Evolutionary conservation across 2,888 invertebrate species (phyloP).

Genomic region (Stramonita haemastoma): DNA sequence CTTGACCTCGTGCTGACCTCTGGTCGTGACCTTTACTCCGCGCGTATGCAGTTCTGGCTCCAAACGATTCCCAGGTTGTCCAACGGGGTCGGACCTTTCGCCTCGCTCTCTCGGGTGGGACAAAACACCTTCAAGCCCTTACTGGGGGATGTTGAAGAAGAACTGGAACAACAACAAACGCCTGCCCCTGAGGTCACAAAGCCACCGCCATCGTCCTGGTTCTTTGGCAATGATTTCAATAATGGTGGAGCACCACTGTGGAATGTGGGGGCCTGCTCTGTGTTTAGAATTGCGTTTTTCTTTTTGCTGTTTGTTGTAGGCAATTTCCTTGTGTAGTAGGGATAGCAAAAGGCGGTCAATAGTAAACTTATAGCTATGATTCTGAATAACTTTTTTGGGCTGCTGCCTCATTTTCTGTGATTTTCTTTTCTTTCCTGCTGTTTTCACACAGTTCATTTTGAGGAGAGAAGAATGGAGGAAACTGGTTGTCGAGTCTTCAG

Average conservation of each 20-base stretch:
- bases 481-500: too few species aligned
- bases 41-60: constrained; percentile 36
- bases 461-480: too few species aligned
- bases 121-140: background rate
- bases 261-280: background rate
- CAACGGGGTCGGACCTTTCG: background rate
- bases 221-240: background rate
- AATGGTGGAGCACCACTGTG: background rate
- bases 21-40: constrained; percentile 26
- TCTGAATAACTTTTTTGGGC: background rate
- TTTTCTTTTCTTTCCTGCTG: too few species aligned
- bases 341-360: background rate
- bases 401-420: background rate
- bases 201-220: too few species aligned
- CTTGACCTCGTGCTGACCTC: constrained; percentile 35
- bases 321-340: background rate
- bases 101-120: background rate
- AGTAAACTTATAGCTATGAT: background rate
- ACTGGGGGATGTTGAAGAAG: background rate
- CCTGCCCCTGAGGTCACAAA: too few species aligned
- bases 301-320: background rate
- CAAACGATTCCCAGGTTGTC: background rate
- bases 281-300: background rate
- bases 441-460: too few species aligned
- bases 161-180: background rate